Conservation (phyloP, 1,140 invertebrate species). For the Trachymyrmex septentrionalis region DNA sequence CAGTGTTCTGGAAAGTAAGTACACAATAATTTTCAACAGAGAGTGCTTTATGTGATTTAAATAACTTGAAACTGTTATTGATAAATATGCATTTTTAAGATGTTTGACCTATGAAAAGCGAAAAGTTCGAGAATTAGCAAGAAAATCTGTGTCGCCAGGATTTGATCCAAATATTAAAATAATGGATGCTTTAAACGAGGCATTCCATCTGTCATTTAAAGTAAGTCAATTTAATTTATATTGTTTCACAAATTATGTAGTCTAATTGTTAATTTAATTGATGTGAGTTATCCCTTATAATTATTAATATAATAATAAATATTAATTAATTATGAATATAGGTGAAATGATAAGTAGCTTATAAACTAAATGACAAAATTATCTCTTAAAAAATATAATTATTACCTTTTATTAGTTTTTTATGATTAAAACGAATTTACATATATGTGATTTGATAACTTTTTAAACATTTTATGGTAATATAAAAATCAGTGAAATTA, state of each 20-base stretch:
- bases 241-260: neutral
- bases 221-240: constrained; percentile 73
- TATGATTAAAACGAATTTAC: neutral
- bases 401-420: neutral
- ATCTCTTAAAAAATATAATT: neutral
- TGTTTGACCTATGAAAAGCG: constrained; percentile 79
- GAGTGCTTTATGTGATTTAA: neutral
- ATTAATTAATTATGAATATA: neutral
- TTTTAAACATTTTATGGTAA: too few relatives aligned
- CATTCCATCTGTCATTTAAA: constrained; percentile 82
- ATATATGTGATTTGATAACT: too few relatives aligned
- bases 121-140: constrained; percentile 76
- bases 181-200: constrained; percentile 81
- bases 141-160: constrained; percentile 66
- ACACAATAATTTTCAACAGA: neutral
- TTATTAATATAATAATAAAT: constrained; percentile 18
- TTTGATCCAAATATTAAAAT: constrained; percentile 83
- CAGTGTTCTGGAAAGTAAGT: constrained; percentile 87
- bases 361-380: neutral
- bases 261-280: neutral
- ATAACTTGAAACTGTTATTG: constrained; percentile 18
- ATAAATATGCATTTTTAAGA: constrained; percentile 70
- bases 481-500: neutral
- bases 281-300: neutral
- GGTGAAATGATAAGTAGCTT: neutral